Evolutionary conservation across 1,140 invertebrate genomes (phyloP).

Genomic region (Drosophila pseudoananassae): DNA sequence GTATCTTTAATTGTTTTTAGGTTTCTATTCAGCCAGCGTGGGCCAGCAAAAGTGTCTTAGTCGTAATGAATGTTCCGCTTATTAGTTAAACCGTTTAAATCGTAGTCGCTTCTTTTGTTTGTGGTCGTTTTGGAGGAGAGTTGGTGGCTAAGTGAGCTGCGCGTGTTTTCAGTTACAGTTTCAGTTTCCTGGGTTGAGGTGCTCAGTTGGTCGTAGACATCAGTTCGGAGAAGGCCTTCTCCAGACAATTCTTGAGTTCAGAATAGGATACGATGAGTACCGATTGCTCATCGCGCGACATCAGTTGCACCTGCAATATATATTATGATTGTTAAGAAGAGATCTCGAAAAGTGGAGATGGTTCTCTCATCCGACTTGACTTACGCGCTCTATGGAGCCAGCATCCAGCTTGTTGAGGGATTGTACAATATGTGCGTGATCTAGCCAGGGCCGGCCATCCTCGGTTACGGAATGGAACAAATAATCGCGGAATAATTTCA

Average conservation of each 20-base stretch:
- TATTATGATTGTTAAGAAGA: too few species aligned
- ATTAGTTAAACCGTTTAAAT: slow-evolving; percentile 64
- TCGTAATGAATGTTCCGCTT: slow-evolving; percentile 74
- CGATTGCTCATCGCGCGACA: slow-evolving; percentile 98
- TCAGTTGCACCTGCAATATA: slow-evolving; percentile 92
- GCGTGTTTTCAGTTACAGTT: slow-evolving; percentile 51
- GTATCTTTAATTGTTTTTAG: slow-evolving; percentile 52
- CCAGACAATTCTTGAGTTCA: slow-evolving; percentile 97
- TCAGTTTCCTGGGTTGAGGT: slow-evolving; percentile 10
- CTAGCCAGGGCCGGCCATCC: slow-evolving; percentile 97
- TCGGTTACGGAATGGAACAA: slow-evolving; percentile 97
- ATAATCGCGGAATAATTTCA: slow-evolving; percentile 99
- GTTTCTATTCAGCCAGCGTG: slow-evolving; percentile 35
- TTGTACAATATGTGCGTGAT: slow-evolving; percentile 96
- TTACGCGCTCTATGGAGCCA: slow-evolving; percentile 94
- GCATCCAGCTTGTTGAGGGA: slow-evolving; percentile 97
- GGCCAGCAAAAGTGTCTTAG: slow-evolving; percentile 75
- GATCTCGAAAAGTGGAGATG: too few species aligned
- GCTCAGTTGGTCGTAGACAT: slow-evolving; percentile 85
- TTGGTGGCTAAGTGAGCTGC: slow-evolving; percentile 52
- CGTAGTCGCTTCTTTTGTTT: slow-evolving; percentile 53
- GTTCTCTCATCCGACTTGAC: slow-evolving; percentile 21
- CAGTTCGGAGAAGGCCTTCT: slow-evolving; percentile 95
- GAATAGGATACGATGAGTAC: slow-evolving; percentile 97
- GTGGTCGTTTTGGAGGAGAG: slow-evolving; percentile 51